Base-by-base conservation (phyloP, 1,140 invertebrate genomes). In the Halictus rubicundus region DNA sequence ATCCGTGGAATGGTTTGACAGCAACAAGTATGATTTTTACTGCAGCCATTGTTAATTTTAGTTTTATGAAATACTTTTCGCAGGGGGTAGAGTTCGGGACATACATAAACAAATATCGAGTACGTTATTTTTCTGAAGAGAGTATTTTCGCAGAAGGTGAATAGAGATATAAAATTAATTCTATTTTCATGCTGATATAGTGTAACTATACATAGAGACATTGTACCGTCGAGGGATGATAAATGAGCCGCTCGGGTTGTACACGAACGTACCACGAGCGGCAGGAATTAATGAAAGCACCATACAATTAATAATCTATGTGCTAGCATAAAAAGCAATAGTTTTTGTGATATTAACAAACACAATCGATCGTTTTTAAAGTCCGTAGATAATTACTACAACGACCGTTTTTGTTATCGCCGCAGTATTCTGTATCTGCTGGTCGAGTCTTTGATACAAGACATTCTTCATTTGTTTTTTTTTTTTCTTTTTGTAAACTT, bases 281-380 rank as follows among this genome's bases (percentile, higher is more conserved):
- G 21, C 54, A n/a, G 8, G 21, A 57, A n/a, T 57, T 7, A n/a
- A 2, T 39, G 78, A 39, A 32, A 66, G n/a, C 54, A 21, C 52
- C 14, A 46, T 46, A 12, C 42, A 14, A 84, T 32, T 65, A 25
- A 32, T 71, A 63, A 46, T 69, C 54, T 69, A 42, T 46, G 66
- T 63, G 60, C 25, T 66, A 57, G 57, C 52, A 25, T 37, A 63
- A 78, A 78, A 76, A 74, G 79, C 88, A 88, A 88, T 87, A 87
- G 63, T 84, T n/a, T 78, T 89, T 90, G 89, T 90, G 89, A 90
- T 90, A 90, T 89, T 90, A 90, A 90, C 75, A 84, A 82, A 85
- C 83, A 86, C 87, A 68, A 82, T 85, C 80, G 83, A 63, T 70
- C 71, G 23, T 81, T 74, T 42, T 27, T 75, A 70, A 39, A 66